Evolutionary conservation across 2,797 vertebrate genomes (phyloP), one percentile per base, ranked within the genome.

Genomic region (Acestrorhynchus altus): DNA sequence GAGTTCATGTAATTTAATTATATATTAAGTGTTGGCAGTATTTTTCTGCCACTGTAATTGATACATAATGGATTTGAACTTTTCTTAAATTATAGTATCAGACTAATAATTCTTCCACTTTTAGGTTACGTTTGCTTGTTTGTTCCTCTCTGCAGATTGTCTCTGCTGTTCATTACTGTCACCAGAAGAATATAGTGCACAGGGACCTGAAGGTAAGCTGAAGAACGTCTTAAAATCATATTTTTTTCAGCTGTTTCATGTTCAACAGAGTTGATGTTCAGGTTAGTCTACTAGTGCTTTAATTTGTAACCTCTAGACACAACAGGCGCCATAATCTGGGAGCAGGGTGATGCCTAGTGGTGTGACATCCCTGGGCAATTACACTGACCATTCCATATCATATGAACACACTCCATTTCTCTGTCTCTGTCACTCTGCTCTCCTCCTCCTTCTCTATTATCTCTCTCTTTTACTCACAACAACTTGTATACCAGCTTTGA

Each of bases 141-240:
- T 39, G 35, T 49, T 39, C 57, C 24, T 82, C 76, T 78, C 76
- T 78, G 10, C 88, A 97, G 96, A 97, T 97, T 0, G 95, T 97
- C 1, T 97, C 96, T 0, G 96, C 96, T 13, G 96, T 97, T 83
- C 95, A 97, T 86, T 98, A 97, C 87, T 98, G 96, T 89, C 96
- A 97, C 91, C 95, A 94, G 83, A 97, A 97, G 88, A 96, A 96
- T 86, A 98, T 98, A 0, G 96, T 98, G 28, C 96, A 98, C 90
- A 89, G 96, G 87, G 96, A 98, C 88, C 87, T 96, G 79, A 97
- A 98, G 96, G 96, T 97, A 85, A 56, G 15, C 46, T 49, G 20
- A 9, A n/a, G n/a, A 22, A 18, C 31, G 1, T 46, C 35, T 54
- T 9, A 51, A 9, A 51, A 8, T 8, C 8, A 9, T 1, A n/a